These are phyloP conservation scores for Meloidogyne exigua DNA, from an alignment of 1,140 invertebrate species.

Conservation along the genomic window DNA sequence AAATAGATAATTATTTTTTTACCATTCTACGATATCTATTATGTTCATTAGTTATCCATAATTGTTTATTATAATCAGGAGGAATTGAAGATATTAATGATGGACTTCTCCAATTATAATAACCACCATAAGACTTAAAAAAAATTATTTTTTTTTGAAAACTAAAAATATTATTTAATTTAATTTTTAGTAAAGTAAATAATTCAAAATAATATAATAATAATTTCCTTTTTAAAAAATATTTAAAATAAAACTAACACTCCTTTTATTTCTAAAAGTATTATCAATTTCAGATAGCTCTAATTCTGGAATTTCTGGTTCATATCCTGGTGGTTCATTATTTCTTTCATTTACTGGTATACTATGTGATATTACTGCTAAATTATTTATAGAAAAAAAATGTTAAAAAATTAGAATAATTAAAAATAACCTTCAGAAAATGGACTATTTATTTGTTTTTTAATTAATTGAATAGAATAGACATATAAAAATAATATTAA, in stretches of 20 bases:
- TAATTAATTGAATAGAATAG: not conserved
- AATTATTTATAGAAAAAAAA: too few relatives aligned
- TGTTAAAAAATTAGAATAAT: too few relatives aligned
- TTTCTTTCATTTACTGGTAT: slow-evolving; percentile 41
- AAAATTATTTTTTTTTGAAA: not conserved
- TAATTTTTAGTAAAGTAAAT: not conserved
- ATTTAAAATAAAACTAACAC: slow-evolving; percentile 38
- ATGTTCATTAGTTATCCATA: slow-evolving; percentile 56
- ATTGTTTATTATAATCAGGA: slow-evolving; percentile 52
- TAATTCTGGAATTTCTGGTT: slow-evolving; percentile 30
- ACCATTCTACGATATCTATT: slow-evolving; percentile 62
- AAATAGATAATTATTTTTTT: slow-evolving; percentile 23
- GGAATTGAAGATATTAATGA: slow-evolving; percentile 44
- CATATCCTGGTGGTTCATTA: slow-evolving; percentile 43
- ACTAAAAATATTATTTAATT: not conserved
- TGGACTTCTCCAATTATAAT: slow-evolving; percentile 38
- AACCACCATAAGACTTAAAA: slow-evolving; percentile 16
- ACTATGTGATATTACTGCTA: slow-evolving; percentile 49
- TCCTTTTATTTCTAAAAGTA: slow-evolving; percentile 40
- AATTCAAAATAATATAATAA: too few relatives aligned
- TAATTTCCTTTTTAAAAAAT: too few relatives aligned
- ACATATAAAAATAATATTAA: not conserved
- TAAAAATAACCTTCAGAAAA: slow-evolving; percentile 4
- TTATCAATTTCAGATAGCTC: slow-evolving; percentile 1
- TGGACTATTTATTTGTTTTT: not conserved